Percentiles rank a stretch among this genome's conserved stretches.
These are phyloP conservation scores for Nemurella pictetii DNA, from an alignment of 2,888 invertebrate genomes.

Conservation along the genomic window DNA sequence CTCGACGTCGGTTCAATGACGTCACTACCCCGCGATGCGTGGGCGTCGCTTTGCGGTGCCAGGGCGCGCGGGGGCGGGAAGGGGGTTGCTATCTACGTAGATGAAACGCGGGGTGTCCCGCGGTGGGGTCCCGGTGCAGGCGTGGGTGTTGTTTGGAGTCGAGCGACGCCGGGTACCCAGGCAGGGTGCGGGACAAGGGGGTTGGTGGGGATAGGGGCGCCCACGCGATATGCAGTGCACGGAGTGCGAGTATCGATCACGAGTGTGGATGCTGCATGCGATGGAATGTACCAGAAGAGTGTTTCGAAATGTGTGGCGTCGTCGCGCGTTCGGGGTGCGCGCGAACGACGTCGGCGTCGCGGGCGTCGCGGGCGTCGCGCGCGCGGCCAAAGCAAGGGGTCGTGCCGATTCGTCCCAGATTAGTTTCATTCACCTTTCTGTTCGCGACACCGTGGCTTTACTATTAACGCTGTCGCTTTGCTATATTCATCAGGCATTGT, in stretches of 20 bases:
- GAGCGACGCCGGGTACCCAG: background rate
- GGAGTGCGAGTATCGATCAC: background rate
- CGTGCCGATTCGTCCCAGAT: background rate
- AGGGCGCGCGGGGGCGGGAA: no score
- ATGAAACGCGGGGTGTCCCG: background rate
- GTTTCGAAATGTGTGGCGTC: background rate
- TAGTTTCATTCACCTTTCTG: background rate
- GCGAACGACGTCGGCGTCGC: no score
- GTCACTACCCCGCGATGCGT: constrained; percentile 29
- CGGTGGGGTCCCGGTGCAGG: background rate
- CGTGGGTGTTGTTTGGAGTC: constrained; percentile 8
- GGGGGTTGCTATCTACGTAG: constrained; percentile 17
- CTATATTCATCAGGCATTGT: background rate
- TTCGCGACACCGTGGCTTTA: background rate
- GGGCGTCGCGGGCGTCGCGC: background rate
- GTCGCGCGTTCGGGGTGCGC: background rate
- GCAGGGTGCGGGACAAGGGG: background rate
- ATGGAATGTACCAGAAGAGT: constrained; percentile 13
- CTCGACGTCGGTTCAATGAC: no score
- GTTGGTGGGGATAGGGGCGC: background rate
- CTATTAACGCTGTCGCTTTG: no score
- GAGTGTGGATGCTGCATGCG: background rate
- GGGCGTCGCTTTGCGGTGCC: constrained; percentile 16
- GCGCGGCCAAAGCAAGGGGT: background rate
- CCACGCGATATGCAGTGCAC: background rate